Evolutionary conservation across 2,797 vertebrate species (phyloP), one percentile per base, ranked within the genome.

Genomic region (Toxotes lorentzi): DNA sequence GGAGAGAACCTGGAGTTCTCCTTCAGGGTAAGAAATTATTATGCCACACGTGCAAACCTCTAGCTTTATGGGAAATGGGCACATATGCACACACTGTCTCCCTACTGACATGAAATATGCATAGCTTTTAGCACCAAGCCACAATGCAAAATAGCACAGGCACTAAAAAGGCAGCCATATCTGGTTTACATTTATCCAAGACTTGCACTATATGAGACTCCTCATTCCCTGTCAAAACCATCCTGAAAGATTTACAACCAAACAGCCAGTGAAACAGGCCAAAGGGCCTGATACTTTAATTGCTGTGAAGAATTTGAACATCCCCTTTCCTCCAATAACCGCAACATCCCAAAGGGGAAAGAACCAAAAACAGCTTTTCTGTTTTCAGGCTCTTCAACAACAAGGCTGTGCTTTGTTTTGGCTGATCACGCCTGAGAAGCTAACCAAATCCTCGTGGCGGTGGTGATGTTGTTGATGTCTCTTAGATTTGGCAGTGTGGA

Each of bases 1-100:
- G 98, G 98, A 93, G 98, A 99, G 94, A 99, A 99, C 90, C 95
- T 99, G 83, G 98, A 99, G 87, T 98, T 99, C 86, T 99, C 98
- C 62, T 99, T 99, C 89, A 96, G 98, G 95, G 98, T 99, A 90
- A 96, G 96, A 71, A 27, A 54, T 14, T 9, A 27, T 79, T 75
- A 7, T 70, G 47, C 40, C 38, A 40, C 61, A 34, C 24, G 17
- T 72, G 34, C 17, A 27, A 57, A 47, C 30, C 9, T 16, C 13
- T 16, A 30, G 21, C 13, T 43, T 35, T 23, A 73, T 54, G 23
- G 23, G 24, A 38, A 40, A 38, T 21, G 45, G 30, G 9, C 41
- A 68, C 1, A 61, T 30, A 27, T 34, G 7, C 10, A 38, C 54
- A 51, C 17, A 19, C 38, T 59, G 9, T 59, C 14, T 51, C 32